A percentile compares a stretch with the other conserved stretches of the same genome.
Conservation (phyloP, 2,888 invertebrate genomes). For the Allolobophora icterica region DNA sequence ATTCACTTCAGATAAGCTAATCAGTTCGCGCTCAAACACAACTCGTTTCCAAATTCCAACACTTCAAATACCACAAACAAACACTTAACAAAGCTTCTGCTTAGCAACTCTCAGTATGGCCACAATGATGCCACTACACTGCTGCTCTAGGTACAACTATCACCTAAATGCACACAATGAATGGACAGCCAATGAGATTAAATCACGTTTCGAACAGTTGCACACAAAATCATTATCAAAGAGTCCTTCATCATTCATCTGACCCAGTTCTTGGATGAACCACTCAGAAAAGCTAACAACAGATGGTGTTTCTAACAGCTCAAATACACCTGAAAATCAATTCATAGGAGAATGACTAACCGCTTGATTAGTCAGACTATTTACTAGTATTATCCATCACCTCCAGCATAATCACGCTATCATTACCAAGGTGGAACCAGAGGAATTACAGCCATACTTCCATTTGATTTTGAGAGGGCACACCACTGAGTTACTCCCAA, state of each 20-base stretch:
- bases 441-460: too few species aligned
- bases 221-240: slow-evolving; percentile 9
- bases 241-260: neutral
- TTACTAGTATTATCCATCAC: neutral
- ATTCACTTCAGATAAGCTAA: neutral
- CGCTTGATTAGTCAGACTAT: neutral
- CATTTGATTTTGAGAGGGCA: neutral
- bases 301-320: neutral
- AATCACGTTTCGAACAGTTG: neutral
- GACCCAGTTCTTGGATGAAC: neutral
- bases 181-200: neutral
- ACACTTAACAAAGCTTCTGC: neutral
- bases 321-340: neutral
- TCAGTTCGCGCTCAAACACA: neutral
- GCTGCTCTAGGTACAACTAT: neutral
- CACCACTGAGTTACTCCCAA: neutral
- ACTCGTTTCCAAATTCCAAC: neutral
- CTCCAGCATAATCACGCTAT: neutral
- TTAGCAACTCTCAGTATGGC: neutral
- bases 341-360: neutral
- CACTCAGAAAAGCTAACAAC: neutral
- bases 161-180: neutral
- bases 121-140: neutral
- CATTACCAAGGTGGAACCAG: too few species aligned
- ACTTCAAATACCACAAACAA: neutral